Evolutionary conservation across 1,140 invertebrate genomes (phyloP).

Genomic region (Drosophila punjabiensis): DNA sequence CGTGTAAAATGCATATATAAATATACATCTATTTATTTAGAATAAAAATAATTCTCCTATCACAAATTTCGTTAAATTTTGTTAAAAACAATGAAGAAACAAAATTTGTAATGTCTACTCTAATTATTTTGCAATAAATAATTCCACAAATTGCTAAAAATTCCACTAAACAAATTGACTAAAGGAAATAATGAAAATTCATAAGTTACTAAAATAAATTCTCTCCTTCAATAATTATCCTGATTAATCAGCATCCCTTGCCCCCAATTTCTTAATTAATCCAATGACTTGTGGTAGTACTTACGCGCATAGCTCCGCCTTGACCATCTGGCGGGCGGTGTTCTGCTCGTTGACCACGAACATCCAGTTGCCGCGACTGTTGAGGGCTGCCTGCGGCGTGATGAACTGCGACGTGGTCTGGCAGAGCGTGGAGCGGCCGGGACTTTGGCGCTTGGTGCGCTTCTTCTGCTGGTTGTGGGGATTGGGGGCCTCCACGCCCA

Average conservation of each 20-base stretch:
- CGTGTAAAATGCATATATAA: neutral
- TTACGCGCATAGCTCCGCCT: slow-evolving; percentile 93
- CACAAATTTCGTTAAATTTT: no score
- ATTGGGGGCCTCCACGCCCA: slow-evolving; percentile 62
- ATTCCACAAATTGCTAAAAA: no score
- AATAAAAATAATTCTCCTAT: no score
- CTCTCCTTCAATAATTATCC: neutral
- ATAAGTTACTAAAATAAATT: neutral
- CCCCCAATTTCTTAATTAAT: neutral
- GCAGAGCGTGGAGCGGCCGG: slow-evolving; percentile 88
- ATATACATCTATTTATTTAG: no score
- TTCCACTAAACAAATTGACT: neutral
- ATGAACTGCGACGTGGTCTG: slow-evolving; percentile 90
- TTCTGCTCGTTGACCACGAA: slow-evolving; percentile 94
- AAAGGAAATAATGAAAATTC: neutral
- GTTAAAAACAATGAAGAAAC: no score
- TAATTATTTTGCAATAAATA: neutral
- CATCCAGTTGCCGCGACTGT: slow-evolving; percentile 95
- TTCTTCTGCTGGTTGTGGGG: slow-evolving; percentile 20
- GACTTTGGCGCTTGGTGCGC: slow-evolving; percentile 85
- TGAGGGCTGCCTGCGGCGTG: slow-evolving; percentile 93
- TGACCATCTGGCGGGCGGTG: slow-evolving; percentile 92
- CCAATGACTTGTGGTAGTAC: slow-evolving; percentile 77
- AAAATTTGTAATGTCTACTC: no score
- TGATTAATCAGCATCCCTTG: neutral